Percentiles rank a stretch among this genome's conserved stretches.
Evolutionary conservation across 2,888 invertebrate species (phyloP).

Genomic region (Acanthococcus lagerstroemiae): DNA sequence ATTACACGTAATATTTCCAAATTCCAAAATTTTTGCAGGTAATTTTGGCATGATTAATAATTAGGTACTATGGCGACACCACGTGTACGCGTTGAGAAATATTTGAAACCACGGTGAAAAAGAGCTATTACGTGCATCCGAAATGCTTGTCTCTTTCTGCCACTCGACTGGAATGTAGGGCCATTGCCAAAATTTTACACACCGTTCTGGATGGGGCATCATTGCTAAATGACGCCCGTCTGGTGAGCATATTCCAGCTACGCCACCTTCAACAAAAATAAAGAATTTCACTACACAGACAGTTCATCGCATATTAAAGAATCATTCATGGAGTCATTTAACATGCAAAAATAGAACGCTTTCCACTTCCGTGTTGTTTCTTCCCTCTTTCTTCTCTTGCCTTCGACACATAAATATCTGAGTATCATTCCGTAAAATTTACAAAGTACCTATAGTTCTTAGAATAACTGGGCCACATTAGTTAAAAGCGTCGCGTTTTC

Average conservation of each 20-base stretch:
- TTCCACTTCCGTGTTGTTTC: background rate
- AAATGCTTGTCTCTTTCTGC: constrained; percentile 34
- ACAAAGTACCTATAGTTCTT: no score
- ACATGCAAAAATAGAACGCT: background rate
- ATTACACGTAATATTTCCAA: no score
- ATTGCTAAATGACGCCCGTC: constrained; percentile 92
- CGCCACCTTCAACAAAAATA: constrained; percentile 49
- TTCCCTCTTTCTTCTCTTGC: no score
- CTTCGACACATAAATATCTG: no score
- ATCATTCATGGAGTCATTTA: no score
- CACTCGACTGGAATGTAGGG: constrained; percentile 54
- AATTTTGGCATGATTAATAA: background rate
- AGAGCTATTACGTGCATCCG: constrained; percentile 19
- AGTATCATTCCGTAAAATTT: no score
- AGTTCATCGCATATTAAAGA: no score
- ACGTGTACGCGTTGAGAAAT: constrained; percentile 78
- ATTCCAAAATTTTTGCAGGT: background rate
- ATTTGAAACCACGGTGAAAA: constrained; percentile 81
- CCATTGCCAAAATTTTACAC: constrained; percentile 83
- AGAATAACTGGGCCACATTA: no score
- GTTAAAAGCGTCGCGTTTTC: no score
- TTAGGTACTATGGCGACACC: constrained; percentile 44
- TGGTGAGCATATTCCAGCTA: constrained; percentile 78
- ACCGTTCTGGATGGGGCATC: constrained; percentile 46
- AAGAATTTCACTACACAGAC: no score